These are phyloP conservation scores for Salmo trutta DNA, from an alignment of 2,797 vertebrate species.

Conservation along the genomic window DNA sequence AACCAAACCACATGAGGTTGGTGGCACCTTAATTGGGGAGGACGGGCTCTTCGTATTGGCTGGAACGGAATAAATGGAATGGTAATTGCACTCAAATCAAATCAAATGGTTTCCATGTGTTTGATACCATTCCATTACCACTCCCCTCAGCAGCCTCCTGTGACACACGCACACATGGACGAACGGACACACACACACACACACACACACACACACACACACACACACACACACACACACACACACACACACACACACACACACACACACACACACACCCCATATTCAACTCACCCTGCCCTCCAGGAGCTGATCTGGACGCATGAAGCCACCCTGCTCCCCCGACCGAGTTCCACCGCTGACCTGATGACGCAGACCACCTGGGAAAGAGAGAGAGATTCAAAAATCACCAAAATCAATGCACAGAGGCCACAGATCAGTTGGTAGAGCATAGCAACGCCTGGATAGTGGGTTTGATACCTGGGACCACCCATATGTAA, in stretches of 20 bases:
- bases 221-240: not conserved
- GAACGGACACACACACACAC: not conserved
- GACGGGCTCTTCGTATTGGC: too few species aligned
- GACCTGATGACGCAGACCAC: slow-evolving; percentile 52
- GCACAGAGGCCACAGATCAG: too few species aligned
- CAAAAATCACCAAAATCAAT: too few species aligned
- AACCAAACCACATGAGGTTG: not conserved
- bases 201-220: slow-evolving; percentile 5
- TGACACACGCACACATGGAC: not conserved
- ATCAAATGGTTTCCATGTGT: too few species aligned
- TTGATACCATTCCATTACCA: not conserved
- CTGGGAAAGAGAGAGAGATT: slow-evolving; percentile 55
- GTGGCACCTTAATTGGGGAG: too few species aligned
- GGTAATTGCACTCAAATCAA: too few species aligned
- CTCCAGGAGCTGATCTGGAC: slow-evolving; percentile 70
- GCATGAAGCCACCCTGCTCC: slow-evolving; percentile 62
- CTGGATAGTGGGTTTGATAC: too few species aligned
- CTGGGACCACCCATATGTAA: too few species aligned
- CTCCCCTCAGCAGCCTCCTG: not conserved
- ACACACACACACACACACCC: not conserved
- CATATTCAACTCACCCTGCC: slow-evolving; percentile 62
- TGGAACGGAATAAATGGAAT: too few species aligned
- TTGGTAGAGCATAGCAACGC: too few species aligned
- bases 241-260: not conserved
- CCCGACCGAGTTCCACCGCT: slow-evolving; percentile 49